Percentiles rank a stretch among this genome's conserved stretches.
phyloP scores from a whole-genome alignment of 2,113 vertebrate species.

The Psilopsiagon aymara region DNA sequence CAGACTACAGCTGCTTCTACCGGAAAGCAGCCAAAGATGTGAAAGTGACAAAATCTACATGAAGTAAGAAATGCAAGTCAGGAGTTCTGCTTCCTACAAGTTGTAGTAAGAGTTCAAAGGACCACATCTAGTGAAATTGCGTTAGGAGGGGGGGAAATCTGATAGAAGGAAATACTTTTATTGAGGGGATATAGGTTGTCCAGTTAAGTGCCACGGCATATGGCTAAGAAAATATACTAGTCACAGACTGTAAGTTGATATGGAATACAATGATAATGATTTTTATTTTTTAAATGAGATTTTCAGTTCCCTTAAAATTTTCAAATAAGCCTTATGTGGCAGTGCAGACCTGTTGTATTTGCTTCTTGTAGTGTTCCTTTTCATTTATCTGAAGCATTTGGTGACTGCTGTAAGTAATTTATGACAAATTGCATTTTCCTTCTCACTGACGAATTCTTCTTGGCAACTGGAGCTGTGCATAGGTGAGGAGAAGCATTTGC shows the following conservation, averaged over 20 bases:
- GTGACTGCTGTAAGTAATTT: not conserved
- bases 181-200: not conserved
- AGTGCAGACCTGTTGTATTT: not conserved
- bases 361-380: not conserved
- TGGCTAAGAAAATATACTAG: not conserved
- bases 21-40: not conserved
- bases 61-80: not conserved
- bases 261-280: not conserved
- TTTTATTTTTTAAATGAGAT: not conserved
- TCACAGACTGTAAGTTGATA: not conserved
- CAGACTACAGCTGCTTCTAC: not conserved
- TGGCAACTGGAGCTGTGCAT: not conserved
- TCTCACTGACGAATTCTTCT: not conserved
- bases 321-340: not conserved
- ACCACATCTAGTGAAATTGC: not conserved
- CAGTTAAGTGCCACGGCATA: not conserved
- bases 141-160: not conserved
- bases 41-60: not conserved
- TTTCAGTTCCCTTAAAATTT: not conserved
- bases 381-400: not conserved
- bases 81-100: not conserved
- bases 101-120: not conserved
- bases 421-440: not conserved
- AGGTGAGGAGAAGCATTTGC: not conserved
- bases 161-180: not conserved